Base-by-base conservation (phyloP, 2,113 vertebrate genomes). In the Cnemophilus loriae region DNA sequence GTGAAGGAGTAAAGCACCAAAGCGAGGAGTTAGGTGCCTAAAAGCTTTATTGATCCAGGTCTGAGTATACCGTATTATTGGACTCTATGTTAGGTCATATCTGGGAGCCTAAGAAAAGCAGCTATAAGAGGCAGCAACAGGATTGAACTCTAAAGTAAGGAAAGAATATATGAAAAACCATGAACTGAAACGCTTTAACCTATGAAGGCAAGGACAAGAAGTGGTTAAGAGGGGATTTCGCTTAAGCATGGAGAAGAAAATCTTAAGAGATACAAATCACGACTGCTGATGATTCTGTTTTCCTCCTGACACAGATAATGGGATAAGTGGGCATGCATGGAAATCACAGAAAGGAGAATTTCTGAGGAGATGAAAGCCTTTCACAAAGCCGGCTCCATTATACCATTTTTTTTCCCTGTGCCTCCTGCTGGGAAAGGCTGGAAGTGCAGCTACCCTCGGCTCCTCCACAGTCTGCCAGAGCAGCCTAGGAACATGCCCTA, bases 241-340 rank as follows among this genome's bases (percentile, higher is more conserved):
- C 90, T 96, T 95, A 96, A 97, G 96, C 90, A 93, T 79, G 49
- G 94, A 93, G 90, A 95, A 94, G 95, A 95, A 96, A 97, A 95
- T 94, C 96, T 95, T 97, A 93, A 93, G 91, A 96, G 97, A 97
- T 95, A 97, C 94, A 96, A 96, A 97, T 98, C 96, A 96, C 6
- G 59, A 92, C 95, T 82, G 65, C 93, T 93, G 93, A 96, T 96
- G 90, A 96, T 97, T 96, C 97, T 97, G 96, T 97, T 97, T 97
- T 97, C 95, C 93, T 96, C 81, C 97, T 97, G 95, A 97, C 95
- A 95, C 96, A 94, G 96, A 97, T 98, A 97, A 97, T 97, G 87
- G 97, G 97, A 96, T 97, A 97, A 97, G 92, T 95, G 89, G 93
- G 92, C 95, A 97, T 84, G 97, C 96, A 97, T 94, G 93, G 96